Evolutionary conservation across 2,113 vertebrate species (phyloP).

Genomic region (Daphoenositta chrysoptera): DNA sequence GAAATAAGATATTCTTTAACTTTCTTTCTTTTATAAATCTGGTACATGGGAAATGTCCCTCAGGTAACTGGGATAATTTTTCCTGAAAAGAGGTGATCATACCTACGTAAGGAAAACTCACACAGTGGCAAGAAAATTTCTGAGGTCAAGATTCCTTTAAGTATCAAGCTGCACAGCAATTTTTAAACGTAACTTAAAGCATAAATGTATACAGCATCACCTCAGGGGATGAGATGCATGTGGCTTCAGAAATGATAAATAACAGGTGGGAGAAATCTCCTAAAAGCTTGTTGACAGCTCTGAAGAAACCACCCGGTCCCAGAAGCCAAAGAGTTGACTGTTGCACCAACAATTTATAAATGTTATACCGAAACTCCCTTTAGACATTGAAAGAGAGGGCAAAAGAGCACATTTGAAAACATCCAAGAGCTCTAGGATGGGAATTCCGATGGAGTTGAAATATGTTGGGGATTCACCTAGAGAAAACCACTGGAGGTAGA

Average conservation of each 20-base stretch:
- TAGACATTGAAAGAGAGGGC: neutral
- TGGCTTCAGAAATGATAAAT: constrained; percentile 1
- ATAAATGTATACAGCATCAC: neutral
- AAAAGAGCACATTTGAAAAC: neutral
- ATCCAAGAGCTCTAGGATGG: neutral
- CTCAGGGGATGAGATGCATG: neutral
- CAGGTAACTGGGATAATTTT: neutral
- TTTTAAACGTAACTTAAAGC: neutral
- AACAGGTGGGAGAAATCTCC: neutral
- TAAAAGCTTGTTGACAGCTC: constrained; percentile 1
- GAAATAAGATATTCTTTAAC: neutral
- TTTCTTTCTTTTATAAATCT: neutral
- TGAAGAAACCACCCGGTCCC: neutral
- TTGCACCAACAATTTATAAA: neutral
- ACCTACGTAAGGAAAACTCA: neutral
- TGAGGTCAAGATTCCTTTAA: neutral
- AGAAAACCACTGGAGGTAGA: neutral
- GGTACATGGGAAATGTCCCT: neutral
- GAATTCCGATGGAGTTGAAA: neutral
- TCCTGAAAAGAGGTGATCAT: neutral
- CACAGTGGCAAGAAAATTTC: neutral
- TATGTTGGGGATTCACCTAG: neutral
- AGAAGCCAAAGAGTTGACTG: neutral
- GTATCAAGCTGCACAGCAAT: neutral
- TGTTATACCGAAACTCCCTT: neutral